A percentile compares a stretch with the other conserved stretches of the same genome.
phyloP scores from a whole-genome alignment of 2,113 vertebrate genomes.

The Oceanodroma tethys region DNA sequence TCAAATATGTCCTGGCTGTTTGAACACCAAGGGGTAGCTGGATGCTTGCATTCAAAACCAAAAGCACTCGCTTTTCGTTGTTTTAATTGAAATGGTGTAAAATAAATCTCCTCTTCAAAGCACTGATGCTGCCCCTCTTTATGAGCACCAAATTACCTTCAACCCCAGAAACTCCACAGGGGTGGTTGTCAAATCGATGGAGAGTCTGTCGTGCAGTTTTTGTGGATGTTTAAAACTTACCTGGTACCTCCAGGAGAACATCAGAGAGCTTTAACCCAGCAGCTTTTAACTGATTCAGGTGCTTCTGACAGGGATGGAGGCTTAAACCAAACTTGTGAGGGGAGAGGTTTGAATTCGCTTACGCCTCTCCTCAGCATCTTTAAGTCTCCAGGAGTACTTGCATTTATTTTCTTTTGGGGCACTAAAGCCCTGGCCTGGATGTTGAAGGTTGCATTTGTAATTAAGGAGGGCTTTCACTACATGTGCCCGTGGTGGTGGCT shows the following conservation, averaged over 20 bases:
- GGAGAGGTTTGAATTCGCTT: neutral
- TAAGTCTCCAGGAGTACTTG: neutral
- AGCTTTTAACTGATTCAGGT: neutral
- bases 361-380: neutral
- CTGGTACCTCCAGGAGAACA: neutral
- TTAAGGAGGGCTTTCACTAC: neutral
- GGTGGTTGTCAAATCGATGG: neutral
- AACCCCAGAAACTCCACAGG: neutral
- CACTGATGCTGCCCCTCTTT: neutral
- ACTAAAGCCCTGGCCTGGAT: neutral
- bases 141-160: neutral
- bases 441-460: neutral
- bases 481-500: neutral
- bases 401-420: neutral
- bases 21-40: neutral
- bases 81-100: neutral
- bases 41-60: neutral
- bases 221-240: neutral
- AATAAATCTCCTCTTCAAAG: neutral
- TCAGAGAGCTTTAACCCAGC: neutral
- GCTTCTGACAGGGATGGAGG: neutral
- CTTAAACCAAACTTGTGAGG: neutral
- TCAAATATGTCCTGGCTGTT: neutral
- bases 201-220: neutral
- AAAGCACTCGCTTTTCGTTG: rapidly evolving